Conservation (phyloP, 2,113 vertebrate species). For the Casuarius casuarius region DNA sequence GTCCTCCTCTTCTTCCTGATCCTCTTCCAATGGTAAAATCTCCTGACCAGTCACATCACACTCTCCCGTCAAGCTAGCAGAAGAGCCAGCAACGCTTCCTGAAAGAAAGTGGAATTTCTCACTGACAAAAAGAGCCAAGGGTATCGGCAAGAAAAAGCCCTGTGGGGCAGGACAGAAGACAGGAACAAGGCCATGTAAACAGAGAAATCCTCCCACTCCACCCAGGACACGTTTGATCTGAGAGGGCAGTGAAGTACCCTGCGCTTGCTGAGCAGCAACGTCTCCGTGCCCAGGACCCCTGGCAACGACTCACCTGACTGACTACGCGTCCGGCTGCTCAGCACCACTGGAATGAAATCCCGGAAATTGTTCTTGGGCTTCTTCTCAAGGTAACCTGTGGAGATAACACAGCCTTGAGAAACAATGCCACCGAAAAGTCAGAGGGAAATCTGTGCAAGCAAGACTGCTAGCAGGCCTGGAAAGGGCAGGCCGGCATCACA, state of each 20-base stretch:
- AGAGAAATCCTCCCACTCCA: not conserved
- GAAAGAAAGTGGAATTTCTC: not conserved
- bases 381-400: constrained; percentile 79
- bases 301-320: constrained; percentile 79
- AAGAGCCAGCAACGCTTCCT: constrained; percentile 78
- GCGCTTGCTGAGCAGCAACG: not conserved
- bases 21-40: constrained; percentile 70
- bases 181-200: accelerated
- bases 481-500: not conserved
- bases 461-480: not conserved
- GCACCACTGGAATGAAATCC: constrained; percentile 84
- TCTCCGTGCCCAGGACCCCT: accelerated
- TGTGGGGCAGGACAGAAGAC: not conserved
- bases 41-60: constrained; percentile 72
- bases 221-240: too few species aligned
- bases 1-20: constrained; percentile 65
- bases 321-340: constrained; percentile 84
- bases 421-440: too few species aligned
- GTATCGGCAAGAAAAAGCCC: not conserved
- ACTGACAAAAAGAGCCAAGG: not conserved
- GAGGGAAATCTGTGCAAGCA: not conserved
- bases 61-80: constrained; percentile 59
- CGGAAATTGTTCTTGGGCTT: constrained; percentile 85
- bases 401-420: not conserved
- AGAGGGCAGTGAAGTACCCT: not conserved